phyloP scores from a whole-genome alignment of 2,797 vertebrate genomes.

The Macroramphosus scolopax region DNA sequence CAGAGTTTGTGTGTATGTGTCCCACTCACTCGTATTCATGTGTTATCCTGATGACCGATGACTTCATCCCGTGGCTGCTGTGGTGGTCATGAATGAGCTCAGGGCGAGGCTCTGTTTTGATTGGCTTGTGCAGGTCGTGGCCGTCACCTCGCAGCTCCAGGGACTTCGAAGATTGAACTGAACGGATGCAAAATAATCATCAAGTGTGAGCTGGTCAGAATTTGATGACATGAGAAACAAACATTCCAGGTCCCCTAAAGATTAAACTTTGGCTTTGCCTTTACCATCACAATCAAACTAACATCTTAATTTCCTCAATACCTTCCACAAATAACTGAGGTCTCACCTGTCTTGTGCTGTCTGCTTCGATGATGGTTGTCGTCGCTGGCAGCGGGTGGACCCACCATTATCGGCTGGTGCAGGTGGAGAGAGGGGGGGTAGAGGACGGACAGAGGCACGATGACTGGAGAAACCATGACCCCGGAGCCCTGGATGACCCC shows the following conservation, averaged over 20 bases:
- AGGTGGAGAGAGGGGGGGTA: slow-evolving; percentile 86
- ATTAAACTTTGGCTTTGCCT: too few relatives aligned
- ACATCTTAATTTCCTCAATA: too few relatives aligned
- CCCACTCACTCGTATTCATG: slow-evolving; percentile 85
- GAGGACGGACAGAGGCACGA: slow-evolving; percentile 88
- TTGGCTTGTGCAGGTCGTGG: slow-evolving; percentile 82
- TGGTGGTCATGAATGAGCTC: slow-evolving; percentile 79
- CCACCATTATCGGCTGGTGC: slow-evolving; percentile 85
- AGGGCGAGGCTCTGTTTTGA: slow-evolving; percentile 86
- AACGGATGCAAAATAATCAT: slow-evolving; percentile 1
- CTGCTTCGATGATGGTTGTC: slow-evolving; percentile 72
- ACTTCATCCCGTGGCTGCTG: slow-evolving; percentile 84
- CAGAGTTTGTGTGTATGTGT: too few relatives aligned
- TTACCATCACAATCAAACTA: too few relatives aligned
- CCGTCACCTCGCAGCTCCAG: slow-evolving; percentile 49
- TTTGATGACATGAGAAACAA: too few relatives aligned
- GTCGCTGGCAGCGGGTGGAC: slow-evolving; percentile 68
- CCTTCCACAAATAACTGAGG: too few relatives aligned
- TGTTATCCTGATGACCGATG: slow-evolving; percentile 84
- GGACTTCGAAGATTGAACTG: slow-evolving; percentile 58
- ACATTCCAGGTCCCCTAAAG: too few relatives aligned
- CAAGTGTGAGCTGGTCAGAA: neutral
- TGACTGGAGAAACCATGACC: slow-evolving; percentile 72
- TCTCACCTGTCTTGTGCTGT: slow-evolving; percentile 63
- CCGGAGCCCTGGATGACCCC: slow-evolving; percentile 61